A percentile compares a stretch with the other conserved stretches of the same genome.
phyloP scores from a whole-genome alignment of 2,113 vertebrate species.

The Helogale parvula region DNA sequence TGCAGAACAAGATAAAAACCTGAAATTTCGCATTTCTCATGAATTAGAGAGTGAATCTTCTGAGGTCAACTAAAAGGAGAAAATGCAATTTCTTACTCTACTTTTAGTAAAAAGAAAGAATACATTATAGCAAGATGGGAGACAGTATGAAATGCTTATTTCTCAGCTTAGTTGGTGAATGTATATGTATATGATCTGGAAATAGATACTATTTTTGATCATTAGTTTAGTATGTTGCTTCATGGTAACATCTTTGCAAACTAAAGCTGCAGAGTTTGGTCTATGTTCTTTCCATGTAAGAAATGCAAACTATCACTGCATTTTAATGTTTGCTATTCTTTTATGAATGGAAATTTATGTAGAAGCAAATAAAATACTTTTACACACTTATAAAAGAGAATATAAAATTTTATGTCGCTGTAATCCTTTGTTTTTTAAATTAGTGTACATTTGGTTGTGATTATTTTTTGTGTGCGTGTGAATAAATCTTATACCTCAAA shows the following conservation, averaged over 20 bases:
- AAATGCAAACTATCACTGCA: conserved; percentile 51
- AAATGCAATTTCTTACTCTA: conserved; percentile 41
- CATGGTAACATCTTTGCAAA: conserved; percentile 38
- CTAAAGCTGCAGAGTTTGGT: conserved; percentile 46
- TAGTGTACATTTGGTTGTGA: conserved; percentile 82
- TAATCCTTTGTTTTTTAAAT: conserved; percentile 61
- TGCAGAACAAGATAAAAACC: conserved; percentile 19
- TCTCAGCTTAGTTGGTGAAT: conserved; percentile 54
- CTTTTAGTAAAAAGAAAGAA: conserved; percentile 53
- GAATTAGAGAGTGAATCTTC: conserved; percentile 73
- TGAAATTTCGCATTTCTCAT: conserved; percentile 57
- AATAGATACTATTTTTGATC: background rate
- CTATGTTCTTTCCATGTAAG: conserved; percentile 33
- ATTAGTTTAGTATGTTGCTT: conserved; percentile 46
- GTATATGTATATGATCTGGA: conserved; percentile 50
- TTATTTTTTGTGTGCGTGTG: conserved; percentile 68
- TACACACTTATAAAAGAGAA: background rate
- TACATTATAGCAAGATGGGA: background rate
- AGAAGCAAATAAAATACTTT: background rate
- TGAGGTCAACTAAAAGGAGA: conserved; percentile 61
- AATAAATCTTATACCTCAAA: conserved; percentile 56
- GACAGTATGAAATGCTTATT: conserved; percentile 50
- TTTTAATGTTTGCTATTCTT: conserved; percentile 47
- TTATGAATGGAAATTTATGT: conserved; percentile 46
- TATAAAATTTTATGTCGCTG: conserved; percentile 45